Evolutionary conservation across 2,888 invertebrate genomes (phyloP).

Genomic region (Scelioninae gen. 1): DNA sequence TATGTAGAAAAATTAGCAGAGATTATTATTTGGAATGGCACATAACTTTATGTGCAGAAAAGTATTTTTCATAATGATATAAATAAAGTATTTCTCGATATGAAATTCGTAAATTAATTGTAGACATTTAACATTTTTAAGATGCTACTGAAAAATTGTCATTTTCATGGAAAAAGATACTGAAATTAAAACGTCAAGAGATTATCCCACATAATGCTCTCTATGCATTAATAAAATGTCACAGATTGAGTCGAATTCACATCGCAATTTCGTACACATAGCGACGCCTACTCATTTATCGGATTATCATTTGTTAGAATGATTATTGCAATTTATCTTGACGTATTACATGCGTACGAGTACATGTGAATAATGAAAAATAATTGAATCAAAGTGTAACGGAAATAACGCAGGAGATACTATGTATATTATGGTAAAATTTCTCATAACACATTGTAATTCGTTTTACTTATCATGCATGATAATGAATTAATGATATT

Average conservation of each 20-base stretch:
- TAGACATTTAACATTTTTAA: too few species aligned
- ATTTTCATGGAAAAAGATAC: too few species aligned
- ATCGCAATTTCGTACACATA: not conserved
- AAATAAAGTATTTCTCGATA: too few species aligned
- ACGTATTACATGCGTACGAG: conserved; percentile 27
- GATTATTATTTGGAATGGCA: too few species aligned
- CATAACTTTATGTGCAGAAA: too few species aligned
- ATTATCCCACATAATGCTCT: too few species aligned
- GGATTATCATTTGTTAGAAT: conserved; percentile 40
- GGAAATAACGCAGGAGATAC: conserved; percentile 43
- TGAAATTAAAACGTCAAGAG: too few species aligned
- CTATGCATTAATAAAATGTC: too few species aligned
- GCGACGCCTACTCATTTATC: conserved; percentile 24
- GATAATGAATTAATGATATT: conserved; percentile 67
- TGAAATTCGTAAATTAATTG: too few species aligned
- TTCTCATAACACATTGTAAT: conserved; percentile 59
- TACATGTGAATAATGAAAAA: conserved; percentile 43
- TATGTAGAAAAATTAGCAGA: too few species aligned
- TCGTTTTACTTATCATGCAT: conserved; percentile 60
- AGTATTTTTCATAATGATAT: too few species aligned
- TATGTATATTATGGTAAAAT: conserved; percentile 24
- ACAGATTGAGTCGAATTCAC: conserved; percentile 3
- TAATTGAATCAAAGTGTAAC: conserved; percentile 60
- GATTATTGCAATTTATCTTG: conserved; percentile 34
- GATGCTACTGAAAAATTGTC: too few species aligned